Percentiles rank a stretch among this genome's conserved stretches.
phyloP scores from a whole-genome alignment of 2,797 vertebrate genomes.

The Menidia menidia region DNA sequence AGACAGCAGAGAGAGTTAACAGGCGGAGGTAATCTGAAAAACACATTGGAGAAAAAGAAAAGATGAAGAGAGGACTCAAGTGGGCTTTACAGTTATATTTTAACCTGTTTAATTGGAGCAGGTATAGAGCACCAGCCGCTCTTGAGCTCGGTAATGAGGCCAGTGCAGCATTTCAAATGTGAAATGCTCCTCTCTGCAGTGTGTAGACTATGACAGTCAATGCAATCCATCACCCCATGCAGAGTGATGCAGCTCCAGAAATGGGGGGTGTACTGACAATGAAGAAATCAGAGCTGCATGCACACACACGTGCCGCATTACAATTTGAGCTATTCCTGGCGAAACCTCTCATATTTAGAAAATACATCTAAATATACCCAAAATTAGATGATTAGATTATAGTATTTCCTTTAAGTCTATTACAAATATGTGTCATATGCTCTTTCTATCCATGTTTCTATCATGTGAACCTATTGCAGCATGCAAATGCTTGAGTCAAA shows the following conservation, averaged over 20 bases:
- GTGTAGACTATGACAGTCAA: slow-evolving; percentile 53
- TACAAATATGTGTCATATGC: not conserved
- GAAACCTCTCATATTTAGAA: not conserved
- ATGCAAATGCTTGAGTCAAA: not conserved
- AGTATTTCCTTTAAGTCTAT: not conserved
- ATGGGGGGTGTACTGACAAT: not conserved
- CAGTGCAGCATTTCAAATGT: slow-evolving; percentile 55
- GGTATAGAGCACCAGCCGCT: slow-evolving; percentile 33
- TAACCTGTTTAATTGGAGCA: slow-evolving; percentile 63
- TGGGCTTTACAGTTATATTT: slow-evolving; percentile 60
- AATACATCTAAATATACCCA: too few species aligned
- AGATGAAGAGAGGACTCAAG: slow-evolving; percentile 50
- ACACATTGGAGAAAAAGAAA: slow-evolving; percentile 49
- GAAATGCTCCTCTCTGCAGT: slow-evolving; percentile 49
- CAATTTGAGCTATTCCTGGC: not conserved
- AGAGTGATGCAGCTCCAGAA: slow-evolving; percentile 8
- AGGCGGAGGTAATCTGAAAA: slow-evolving; percentile 50
- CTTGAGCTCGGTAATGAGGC: slow-evolving; percentile 65
- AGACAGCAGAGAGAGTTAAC: slow-evolving; percentile 42
- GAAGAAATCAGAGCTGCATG: not conserved
- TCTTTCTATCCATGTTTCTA: not conserved
- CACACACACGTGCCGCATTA: not conserved
- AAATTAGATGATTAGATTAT: too few species aligned
- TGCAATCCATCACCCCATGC: slow-evolving; percentile 40
- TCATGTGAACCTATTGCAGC: not conserved